Evolutionary conservation across 2,888 invertebrate species (phyloP).

Genomic region (Romanomermis culicivorax): DNA sequence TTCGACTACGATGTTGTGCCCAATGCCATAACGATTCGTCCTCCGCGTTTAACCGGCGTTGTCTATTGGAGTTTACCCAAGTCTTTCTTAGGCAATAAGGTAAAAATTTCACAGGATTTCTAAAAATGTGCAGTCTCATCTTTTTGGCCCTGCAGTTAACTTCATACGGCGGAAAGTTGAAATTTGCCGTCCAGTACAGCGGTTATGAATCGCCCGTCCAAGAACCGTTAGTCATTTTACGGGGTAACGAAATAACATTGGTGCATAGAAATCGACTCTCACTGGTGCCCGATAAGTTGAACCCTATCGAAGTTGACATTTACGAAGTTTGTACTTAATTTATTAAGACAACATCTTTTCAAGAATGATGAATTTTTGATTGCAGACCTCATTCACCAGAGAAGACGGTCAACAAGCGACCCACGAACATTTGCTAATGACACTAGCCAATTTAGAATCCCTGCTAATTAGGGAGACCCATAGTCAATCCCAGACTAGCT

Average conservation of each 20-base stretch:
- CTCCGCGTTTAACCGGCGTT: not conserved
- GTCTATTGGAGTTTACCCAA: not conserved
- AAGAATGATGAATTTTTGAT: not conserved
- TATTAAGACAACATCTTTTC: not conserved
- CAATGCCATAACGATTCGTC: not conserved
- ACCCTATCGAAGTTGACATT: constrained; percentile 55
- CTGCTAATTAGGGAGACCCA: constrained; percentile 79
- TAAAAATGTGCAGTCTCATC: no score
- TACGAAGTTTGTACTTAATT: constrained; percentile 39
- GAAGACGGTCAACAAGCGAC: constrained; percentile 59
- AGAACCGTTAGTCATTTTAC: constrained; percentile 26
- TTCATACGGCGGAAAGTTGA: constrained; percentile 68
- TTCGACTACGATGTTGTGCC: not conserved
- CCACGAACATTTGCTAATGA: constrained; percentile 68
- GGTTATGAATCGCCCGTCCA: constrained; percentile 17
- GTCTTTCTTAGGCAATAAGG: not conserved
- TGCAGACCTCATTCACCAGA: constrained; percentile 35
- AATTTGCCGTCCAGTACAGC: constrained; percentile 28
- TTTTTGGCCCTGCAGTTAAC: constrained; percentile 33
- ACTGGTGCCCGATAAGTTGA: constrained; percentile 44
- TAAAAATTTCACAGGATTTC: not conserved
- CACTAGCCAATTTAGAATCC: constrained; percentile 61
- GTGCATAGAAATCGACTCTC: constrained; percentile 50
- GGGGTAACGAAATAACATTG: constrained; percentile 44
- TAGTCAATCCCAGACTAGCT: constrained; percentile 11